Percentiles rank a stretch among this genome's conserved stretches.
Conservation (phyloP, 1,140 invertebrate species). For the Cyrtorhinus lividipennis region DNA sequence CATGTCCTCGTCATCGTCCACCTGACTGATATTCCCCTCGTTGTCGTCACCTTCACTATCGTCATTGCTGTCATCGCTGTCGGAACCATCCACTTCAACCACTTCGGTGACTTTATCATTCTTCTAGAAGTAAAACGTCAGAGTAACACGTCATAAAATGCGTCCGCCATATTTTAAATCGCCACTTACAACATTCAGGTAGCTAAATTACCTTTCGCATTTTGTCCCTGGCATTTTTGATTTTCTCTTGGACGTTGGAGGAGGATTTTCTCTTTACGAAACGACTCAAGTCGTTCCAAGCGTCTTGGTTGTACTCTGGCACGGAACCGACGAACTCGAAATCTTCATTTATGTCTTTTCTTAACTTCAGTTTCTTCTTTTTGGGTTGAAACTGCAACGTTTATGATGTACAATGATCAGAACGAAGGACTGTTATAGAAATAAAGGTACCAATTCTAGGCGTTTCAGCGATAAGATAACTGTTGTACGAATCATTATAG, state of each 20-base stretch:
- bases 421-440: background rate
- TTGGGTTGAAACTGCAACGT: slow-evolving; percentile 56
- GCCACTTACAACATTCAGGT: slow-evolving; percentile 3
- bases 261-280: slow-evolving; percentile 67
- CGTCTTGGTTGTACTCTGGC: slow-evolving; percentile 61
- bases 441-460: no score
- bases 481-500: background rate
- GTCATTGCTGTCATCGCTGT: slow-evolving; percentile 26
- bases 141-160: slow-evolving; percentile 12
- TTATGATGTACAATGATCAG: background rate
- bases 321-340: slow-evolving; percentile 58
- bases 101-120: slow-evolving; percentile 29
- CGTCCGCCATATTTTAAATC: no score
- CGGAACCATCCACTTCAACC: background rate
- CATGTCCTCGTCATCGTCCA: slow-evolving; percentile 23
- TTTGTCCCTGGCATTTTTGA: slow-evolving; percentile 37
- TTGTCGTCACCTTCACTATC: slow-evolving; percentile 19
- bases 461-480: background rate
- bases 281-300: slow-evolving; percentile 73
- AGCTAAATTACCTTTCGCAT: slow-evolving; percentile 25
- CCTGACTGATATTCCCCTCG: no score
- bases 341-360: slow-evolving; percentile 53
- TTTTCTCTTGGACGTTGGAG: slow-evolving; percentile 73
- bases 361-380: slow-evolving; percentile 52
- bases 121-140: slow-evolving; percentile 25